phyloP scores from a whole-genome alignment of 2,113 vertebrate species.

The Scalopus aquaticus region DNA sequence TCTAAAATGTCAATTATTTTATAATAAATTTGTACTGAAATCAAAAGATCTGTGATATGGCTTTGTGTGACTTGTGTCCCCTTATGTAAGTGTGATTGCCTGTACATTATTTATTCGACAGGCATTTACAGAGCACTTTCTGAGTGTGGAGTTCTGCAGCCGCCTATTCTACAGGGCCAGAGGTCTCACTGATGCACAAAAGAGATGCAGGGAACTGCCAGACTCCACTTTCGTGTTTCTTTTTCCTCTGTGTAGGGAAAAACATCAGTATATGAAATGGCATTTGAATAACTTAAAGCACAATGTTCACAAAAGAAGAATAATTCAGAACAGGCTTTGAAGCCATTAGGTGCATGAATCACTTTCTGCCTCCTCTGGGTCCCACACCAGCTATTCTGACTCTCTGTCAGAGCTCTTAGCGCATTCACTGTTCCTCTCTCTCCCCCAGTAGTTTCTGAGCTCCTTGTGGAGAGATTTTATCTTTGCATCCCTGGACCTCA shows the following conservation, averaged over 20 bases:
- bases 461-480: slow-evolving; percentile 7
- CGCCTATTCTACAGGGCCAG: neutral
- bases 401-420: neutral
- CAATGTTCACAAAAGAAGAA: slow-evolving; percentile 55
- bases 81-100: neutral
- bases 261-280: slow-evolving; percentile 48
- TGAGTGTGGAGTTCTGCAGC: neutral
- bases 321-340: slow-evolving; percentile 4
- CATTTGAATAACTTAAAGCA: slow-evolving; percentile 59
- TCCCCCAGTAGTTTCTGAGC: neutral
- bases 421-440: neutral
- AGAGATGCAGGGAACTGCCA: neutral
- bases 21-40: slow-evolving; percentile 28
- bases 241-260: neutral
- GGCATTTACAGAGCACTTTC: neutral
- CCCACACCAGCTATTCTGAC: slow-evolving; percentile 37
- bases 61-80: neutral
- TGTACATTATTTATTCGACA: neutral
- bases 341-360: slow-evolving; percentile 44
- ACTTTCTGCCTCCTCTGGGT: slow-evolving; percentile 33
- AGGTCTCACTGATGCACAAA: neutral
- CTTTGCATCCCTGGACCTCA: neutral
- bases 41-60: no score
- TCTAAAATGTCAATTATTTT: slow-evolving; percentile 48
- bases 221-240: neutral